Conservation (phyloP, 2,797 vertebrate genomes). For the Pseudomugil tenellus region DNA sequence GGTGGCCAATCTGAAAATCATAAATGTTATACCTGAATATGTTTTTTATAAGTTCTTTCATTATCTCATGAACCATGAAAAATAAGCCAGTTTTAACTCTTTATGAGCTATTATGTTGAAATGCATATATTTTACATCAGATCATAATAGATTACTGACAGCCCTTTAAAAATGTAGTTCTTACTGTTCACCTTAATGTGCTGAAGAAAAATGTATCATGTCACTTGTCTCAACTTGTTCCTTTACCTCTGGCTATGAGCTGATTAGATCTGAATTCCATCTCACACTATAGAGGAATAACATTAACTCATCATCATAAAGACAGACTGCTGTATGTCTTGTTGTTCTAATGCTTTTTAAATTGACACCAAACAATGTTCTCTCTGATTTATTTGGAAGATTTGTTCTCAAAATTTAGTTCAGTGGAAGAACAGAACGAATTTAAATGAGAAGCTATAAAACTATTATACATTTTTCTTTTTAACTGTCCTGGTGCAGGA, state of each 20-base stretch:
- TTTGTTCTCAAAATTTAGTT: slow-evolving; percentile 7
- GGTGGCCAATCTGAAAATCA: too few species aligned
- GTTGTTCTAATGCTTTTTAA: too few species aligned
- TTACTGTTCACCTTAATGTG: not conserved
- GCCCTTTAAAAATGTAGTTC: not conserved
- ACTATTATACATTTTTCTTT: slow-evolving; percentile 18
- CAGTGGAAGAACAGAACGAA: not conserved
- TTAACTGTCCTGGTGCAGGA: slow-evolving; percentile 39
- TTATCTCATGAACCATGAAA: too few species aligned
- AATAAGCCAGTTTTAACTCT: too few species aligned
- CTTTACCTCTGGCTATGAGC: not conserved
- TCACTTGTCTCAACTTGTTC: not conserved
- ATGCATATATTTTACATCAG: too few species aligned
- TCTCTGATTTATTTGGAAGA: not conserved
- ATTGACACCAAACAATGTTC: not conserved
- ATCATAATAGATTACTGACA: not conserved
- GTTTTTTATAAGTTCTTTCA: too few species aligned
- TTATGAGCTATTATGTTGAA: too few species aligned
- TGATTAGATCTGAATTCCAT: too few species aligned
- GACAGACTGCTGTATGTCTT: not conserved
- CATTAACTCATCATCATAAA: not conserved
- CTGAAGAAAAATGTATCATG: not conserved
- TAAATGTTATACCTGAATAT: too few species aligned
- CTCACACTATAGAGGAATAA: not conserved
- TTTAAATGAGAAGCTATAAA: slow-evolving; percentile 11